Evolutionary conservation across 2,888 invertebrate species (phyloP).

Genomic region (Agrypnus murinus): DNA sequence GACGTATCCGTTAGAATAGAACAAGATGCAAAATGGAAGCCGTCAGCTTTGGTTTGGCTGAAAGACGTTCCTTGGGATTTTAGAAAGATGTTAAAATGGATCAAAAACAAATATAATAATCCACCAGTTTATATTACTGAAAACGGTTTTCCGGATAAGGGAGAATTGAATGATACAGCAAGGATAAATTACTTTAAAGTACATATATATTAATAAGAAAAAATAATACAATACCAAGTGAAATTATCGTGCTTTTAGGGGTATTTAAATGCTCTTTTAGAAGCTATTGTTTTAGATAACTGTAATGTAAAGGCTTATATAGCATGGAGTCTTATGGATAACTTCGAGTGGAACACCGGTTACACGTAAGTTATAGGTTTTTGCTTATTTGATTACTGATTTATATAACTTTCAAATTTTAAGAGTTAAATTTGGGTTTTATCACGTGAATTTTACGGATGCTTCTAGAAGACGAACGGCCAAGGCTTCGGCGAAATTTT

Average conservation of each 20-base stretch:
- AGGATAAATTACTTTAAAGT: conserved; percentile 69
- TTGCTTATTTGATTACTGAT: too few species aligned
- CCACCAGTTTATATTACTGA: conserved; percentile 76
- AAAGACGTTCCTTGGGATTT: conserved; percentile 78
- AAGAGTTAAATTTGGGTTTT: conserved; percentile 81
- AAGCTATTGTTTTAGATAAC: conserved; percentile 74
- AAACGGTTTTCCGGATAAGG: conserved; percentile 75
- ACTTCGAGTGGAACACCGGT: conserved; percentile 87
- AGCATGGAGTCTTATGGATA: conserved; percentile 87
- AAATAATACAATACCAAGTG: too few species aligned
- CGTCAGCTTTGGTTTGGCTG: conserved; percentile 72
- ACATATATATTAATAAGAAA: not conserved
- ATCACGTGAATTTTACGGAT: conserved; percentile 79
- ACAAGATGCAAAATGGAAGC: conserved; percentile 73
- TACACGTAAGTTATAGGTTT: too few species aligned
- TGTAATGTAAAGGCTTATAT: conserved; percentile 80
- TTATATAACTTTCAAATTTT: conserved; percentile 54
- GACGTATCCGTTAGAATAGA: conserved; percentile 69
- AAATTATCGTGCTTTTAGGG: conserved; percentile 63
- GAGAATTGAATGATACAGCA: conserved; percentile 71
- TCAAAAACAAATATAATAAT: conserved; percentile 68
- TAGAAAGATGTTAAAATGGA: conserved; percentile 74
- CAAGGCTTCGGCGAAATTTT: conserved; percentile 77
- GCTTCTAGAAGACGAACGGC: conserved; percentile 76
- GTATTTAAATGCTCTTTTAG: conserved; percentile 71